Conservation (phyloP, 2,113 vertebrate species). For the Nerophis ophidion region DNA sequence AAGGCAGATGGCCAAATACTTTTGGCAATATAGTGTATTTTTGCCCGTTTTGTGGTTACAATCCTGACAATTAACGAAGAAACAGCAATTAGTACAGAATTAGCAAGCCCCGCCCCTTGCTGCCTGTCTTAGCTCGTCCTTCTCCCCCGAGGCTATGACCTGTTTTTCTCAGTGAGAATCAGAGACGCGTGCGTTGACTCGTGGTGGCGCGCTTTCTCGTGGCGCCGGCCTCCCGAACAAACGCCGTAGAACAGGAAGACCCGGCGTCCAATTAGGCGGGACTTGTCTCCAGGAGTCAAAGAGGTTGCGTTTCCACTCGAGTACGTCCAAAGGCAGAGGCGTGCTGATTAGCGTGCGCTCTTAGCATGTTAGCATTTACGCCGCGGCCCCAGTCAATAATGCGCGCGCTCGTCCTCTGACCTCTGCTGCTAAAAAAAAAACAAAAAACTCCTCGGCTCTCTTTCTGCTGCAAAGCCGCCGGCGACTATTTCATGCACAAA, state of each 20-base stretch:
- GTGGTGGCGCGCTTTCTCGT: constrained; percentile 21
- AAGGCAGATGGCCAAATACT: too few relatives aligned
- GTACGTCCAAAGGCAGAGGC: constrained; percentile 54
- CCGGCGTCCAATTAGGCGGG: constrained; percentile 59
- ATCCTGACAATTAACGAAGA: too few relatives aligned
- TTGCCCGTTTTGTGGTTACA: too few relatives aligned
- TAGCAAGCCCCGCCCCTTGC: too few relatives aligned
- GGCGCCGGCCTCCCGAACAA: constrained; percentile 10
- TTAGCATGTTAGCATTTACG: constrained; percentile 58
- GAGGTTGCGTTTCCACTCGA: constrained; percentile 65
- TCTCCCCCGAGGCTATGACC: too few relatives aligned
- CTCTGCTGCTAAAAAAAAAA: constrained; percentile 35
- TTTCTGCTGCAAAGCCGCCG: constrained; percentile 24
- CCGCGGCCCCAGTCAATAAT: constrained; percentile 54
- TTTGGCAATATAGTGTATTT: too few relatives aligned
- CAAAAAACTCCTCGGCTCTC: constrained; percentile 24
- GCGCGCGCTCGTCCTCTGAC: constrained; percentile 55
- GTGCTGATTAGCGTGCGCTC: constrained; percentile 64
- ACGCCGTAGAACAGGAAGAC: constrained; percentile 13
- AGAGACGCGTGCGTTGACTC: too few relatives aligned
- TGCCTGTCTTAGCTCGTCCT: too few relatives aligned
- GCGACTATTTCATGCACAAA: constrained; percentile 30
- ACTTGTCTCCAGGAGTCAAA: constrained; percentile 61
- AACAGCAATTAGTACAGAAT: too few relatives aligned
- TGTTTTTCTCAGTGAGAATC: too few relatives aligned